phyloP scores from a whole-genome alignment of 2,113 vertebrate species.

The Eptesicus fuscus region DNA sequence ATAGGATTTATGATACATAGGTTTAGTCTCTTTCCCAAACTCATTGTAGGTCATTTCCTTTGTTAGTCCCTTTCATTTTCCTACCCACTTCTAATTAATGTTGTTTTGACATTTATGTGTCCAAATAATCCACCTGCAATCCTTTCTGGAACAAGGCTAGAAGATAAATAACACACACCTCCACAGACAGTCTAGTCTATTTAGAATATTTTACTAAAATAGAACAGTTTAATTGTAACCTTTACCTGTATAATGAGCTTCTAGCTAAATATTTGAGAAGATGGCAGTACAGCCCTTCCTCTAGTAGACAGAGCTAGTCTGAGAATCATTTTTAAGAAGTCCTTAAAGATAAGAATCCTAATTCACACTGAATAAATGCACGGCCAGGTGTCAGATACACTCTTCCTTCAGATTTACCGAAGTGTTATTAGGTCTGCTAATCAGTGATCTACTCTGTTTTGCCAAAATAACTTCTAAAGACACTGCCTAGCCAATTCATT shows the following conservation, averaged over 20 bases:
- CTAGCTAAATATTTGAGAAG: slow-evolving; percentile 21
- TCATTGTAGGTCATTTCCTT: not conserved
- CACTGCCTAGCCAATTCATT: not conserved
- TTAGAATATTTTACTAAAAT: slow-evolving; percentile 26
- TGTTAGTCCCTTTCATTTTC: not conserved
- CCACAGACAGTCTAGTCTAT: not conserved
- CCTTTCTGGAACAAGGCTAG: not conserved
- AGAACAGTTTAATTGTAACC: slow-evolving; percentile 14
- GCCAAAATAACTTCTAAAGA: slow-evolving; percentile 24
- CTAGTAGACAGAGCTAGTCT: not conserved
- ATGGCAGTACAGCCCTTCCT: not conserved
- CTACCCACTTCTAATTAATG: not conserved
- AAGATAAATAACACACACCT: not conserved
- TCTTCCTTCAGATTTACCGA: not conserved
- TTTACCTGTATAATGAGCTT: slow-evolving; percentile 9
- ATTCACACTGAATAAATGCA: not conserved
- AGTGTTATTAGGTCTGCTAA: not conserved
- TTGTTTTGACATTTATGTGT: slow-evolving; percentile 34
- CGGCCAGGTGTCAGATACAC: not conserved
- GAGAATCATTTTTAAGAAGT: not conserved
- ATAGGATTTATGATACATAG: not conserved
- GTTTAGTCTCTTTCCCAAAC: not conserved
- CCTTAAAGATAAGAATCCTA: not conserved
- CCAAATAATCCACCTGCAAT: not conserved
- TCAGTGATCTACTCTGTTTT: not conserved